These are phyloP conservation scores for Phalera bucephala DNA, from an alignment of 2,888 invertebrate species.

Conservation along the genomic window DNA sequence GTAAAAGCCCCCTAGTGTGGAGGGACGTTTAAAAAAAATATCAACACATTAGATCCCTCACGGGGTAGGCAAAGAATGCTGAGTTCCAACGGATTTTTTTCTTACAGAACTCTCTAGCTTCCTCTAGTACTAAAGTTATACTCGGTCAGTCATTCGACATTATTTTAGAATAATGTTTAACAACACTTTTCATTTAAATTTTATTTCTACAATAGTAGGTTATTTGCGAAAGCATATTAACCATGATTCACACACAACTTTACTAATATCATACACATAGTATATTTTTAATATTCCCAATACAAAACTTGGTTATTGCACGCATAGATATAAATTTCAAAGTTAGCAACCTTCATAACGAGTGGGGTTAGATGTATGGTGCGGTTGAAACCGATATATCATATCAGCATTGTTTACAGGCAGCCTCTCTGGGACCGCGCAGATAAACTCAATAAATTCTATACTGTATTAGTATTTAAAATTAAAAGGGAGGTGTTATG, in stretches of 20 bases:
- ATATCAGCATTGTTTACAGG: slow-evolving; percentile 59
- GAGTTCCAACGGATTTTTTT: too few species aligned
- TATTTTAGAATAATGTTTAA: too few species aligned
- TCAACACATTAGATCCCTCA: too few species aligned
- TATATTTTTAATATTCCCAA: slow-evolving; percentile 24
- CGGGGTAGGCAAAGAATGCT: too few species aligned
- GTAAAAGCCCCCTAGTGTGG: too few species aligned
- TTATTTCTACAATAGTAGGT: too few species aligned
- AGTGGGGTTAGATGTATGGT: slow-evolving; percentile 45
- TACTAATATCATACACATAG: slow-evolving; percentile 4
- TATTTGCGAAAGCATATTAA: too few species aligned
- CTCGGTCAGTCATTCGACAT: too few species aligned
- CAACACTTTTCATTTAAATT: too few species aligned
- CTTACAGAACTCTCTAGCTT: too few species aligned
- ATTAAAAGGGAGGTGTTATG: slow-evolving; percentile 24
- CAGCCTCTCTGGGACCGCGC: slow-evolving; percentile 46
- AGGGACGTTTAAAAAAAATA: too few species aligned
- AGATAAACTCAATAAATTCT: slow-evolving; percentile 39
- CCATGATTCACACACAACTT: slow-evolving; percentile 12
- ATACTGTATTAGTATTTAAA: slow-evolving; percentile 35
- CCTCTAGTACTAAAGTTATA: too few species aligned
- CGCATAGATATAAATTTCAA: slow-evolving; percentile 28
- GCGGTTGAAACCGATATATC: slow-evolving; percentile 56
- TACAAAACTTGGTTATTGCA: slow-evolving; percentile 21
- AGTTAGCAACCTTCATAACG: slow-evolving; percentile 43